Conservation (phyloP, 1,140 invertebrate species). For the Lepidurus packardi region DNA sequence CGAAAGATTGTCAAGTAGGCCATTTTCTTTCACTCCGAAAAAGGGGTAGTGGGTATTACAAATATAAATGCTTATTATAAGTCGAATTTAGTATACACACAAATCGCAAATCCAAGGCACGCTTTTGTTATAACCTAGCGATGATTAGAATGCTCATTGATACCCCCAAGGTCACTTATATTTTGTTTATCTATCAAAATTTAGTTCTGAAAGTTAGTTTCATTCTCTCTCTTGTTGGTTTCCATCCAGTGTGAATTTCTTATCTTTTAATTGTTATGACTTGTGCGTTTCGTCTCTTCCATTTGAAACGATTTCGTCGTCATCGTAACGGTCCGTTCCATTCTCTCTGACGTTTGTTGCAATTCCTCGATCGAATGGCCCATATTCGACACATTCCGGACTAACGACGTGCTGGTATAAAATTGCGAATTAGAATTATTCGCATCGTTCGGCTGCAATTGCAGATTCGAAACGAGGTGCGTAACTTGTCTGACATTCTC, state of each 20-base stretch:
- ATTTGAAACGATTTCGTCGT: slow-evolving; percentile 20
- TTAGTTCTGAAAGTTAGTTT: not conserved
- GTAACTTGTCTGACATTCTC: not conserved
- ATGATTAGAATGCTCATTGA: slow-evolving; percentile 19
- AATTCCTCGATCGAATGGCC: slow-evolving; percentile 20
- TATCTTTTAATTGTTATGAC: not conserved
- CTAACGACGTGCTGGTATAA: slow-evolving; percentile 29
- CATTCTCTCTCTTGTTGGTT: not conserved
- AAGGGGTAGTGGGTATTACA: not conserved
- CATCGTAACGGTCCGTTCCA: slow-evolving; percentile 25
- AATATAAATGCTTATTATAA: not conserved
- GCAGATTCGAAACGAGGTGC: slow-evolving; percentile 26
- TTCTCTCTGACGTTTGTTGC: slow-evolving; percentile 17
- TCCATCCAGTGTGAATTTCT: not conserved
- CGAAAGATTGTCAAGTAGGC: not conserved
- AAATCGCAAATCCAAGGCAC: slow-evolving; percentile 21
- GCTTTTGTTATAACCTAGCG: slow-evolving; percentile 14
- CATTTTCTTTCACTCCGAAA: not conserved
- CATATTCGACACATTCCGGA: slow-evolving; percentile 19
- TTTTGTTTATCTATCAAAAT: not conserved
- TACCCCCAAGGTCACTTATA: slow-evolving; percentile 11
- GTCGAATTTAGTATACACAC: not conserved
- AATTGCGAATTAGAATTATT: slow-evolving; percentile 19
- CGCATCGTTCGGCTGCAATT: slow-evolving; percentile 25
- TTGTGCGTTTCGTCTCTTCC: slow-evolving; percentile 27